Evolutionary conservation across 2,797 vertebrate species (phyloP), one percentile per base, ranked within the genome.

Genomic region (Ataeniobius toweri): DNA sequence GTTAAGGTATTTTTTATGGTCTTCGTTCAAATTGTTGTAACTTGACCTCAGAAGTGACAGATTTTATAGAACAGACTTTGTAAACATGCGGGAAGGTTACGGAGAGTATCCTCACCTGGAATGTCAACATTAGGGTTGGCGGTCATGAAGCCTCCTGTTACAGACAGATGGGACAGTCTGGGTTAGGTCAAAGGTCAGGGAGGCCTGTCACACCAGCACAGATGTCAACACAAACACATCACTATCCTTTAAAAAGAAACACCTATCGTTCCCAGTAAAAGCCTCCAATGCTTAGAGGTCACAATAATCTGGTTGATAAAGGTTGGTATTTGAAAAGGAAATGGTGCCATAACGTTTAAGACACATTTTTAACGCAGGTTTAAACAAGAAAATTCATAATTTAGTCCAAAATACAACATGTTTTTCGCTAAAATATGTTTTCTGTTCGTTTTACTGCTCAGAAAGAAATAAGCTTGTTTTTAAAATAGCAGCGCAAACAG

Each of bases 41-140:
- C n/a, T 77, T 20, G 8, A 55, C 16, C 77, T 61, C 50, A 51
- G 39, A 61, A 58, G 50, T 77, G 20, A 63, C 48, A 24, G 46
- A 18, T 61, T 71, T 61, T 36, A 24, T 18, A 9, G 1, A 80
- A 50, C 41, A 3, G 36, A 46, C 46, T n/a, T 14, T 41, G n/a
- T 67, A 67, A 67, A 67, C 20, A n/a, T 41, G 73, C 80, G 3
- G 31, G 76, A 80, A 85, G 79, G 80, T 75, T 74, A 80, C 0
- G 77, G 58, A 2, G 12, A 74, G 74, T 55, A 10, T 46, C 48
- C 93, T 95, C 85, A 95, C 94, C 93, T 91, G 94, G 93, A 74
- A 93, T 83, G 80, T 93, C 91, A 55, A 83, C 1, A 68, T 82
- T 61, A 41, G 90, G 85, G 75, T 88, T 86, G 31, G 73, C 16